These are phyloP conservation scores for Aphidius gifuensis DNA, from an alignment of 1,140 invertebrate genomes.

Conservation along the genomic window DNA sequence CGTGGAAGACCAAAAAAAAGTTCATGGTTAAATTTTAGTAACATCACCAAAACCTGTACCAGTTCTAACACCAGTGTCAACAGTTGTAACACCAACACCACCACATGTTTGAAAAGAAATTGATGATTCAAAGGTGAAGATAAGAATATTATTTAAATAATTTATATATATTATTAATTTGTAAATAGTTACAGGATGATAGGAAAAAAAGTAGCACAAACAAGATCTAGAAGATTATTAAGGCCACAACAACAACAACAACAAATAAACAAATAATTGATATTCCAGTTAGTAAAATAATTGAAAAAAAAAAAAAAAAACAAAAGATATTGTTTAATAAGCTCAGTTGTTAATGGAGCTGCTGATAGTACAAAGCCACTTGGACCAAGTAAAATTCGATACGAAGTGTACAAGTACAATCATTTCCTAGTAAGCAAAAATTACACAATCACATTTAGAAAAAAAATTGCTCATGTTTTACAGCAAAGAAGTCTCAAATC, in stretches of 20 bases:
- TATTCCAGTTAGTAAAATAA: background rate
- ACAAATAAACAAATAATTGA: too few species aligned
- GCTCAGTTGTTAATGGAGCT: constrained; percentile 23
- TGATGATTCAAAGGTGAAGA: constrained; percentile 40
- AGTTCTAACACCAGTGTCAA: constrained; percentile 33
- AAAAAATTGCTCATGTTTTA: constrained; percentile 63
- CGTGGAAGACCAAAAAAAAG: constrained; percentile 23
- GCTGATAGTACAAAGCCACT: constrained; percentile 40
- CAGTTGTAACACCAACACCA: too few species aligned
- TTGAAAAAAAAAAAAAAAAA: background rate
- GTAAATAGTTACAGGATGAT: constrained; percentile 48
- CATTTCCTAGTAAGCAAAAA: constrained; percentile 59
- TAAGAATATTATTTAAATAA: background rate
- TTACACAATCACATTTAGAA: constrained; percentile 60
- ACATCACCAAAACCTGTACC: constrained; percentile 41
- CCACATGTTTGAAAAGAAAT: constrained; percentile 36
- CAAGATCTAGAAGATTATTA: constrained; percentile 62
- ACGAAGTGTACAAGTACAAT: constrained; percentile 62
- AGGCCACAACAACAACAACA: constrained; percentile 55
- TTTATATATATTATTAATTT: background rate
- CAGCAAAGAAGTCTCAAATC: constrained; percentile 54
- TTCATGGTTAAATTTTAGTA: constrained; percentile 34
- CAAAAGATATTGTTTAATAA: constrained; percentile 19
- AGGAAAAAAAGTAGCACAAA: constrained; percentile 61
- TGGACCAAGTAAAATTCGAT: constrained; percentile 64